phyloP scores from a whole-genome alignment of 2,113 vertebrate genomes.

The Chloropsis cyanopogon region DNA sequence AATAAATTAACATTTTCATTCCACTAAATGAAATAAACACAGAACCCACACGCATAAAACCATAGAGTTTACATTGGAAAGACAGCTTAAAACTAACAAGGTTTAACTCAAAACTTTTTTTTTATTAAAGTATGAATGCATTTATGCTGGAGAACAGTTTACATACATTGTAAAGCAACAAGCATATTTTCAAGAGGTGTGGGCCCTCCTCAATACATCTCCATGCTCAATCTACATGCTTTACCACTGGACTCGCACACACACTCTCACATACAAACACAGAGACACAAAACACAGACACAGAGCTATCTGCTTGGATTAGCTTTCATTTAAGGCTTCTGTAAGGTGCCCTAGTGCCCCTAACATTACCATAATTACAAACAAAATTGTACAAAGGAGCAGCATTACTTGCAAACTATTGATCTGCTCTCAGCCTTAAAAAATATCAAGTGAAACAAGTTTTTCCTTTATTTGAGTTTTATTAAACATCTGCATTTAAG shows the following conservation, averaged over 20 bases:
- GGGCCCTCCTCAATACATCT: slow-evolving; percentile 41
- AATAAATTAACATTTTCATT: not conserved
- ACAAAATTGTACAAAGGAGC: slow-evolving; percentile 42
- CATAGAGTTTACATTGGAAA: not conserved
- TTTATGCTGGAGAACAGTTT: slow-evolving; percentile 74
- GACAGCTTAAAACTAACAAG: slow-evolving; percentile 33
- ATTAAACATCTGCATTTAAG: slow-evolving; percentile 48
- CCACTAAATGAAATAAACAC: not conserved
- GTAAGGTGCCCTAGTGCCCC: slow-evolving; percentile 65
- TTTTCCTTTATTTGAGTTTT: slow-evolving; percentile 27
- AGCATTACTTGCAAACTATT: slow-evolving; percentile 30
- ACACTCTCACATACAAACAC: slow-evolving; percentile 19
- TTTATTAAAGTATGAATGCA: slow-evolving; percentile 79
- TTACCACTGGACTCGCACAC: slow-evolving; percentile 33
- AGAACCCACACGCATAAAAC: not conserved
- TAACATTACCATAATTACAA: slow-evolving; percentile 31
- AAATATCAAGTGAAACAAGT: slow-evolving; percentile 43
- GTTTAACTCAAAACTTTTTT: slow-evolving; percentile 68
- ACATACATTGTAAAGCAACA: slow-evolving; percentile 74
- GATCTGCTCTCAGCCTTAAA: slow-evolving; percentile 53
- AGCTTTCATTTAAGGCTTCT: slow-evolving; percentile 73
- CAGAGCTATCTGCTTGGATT: slow-evolving; percentile 20
- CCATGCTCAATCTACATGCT: slow-evolving; percentile 67
- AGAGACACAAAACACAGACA: slow-evolving; percentile 44
- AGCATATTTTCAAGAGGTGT: slow-evolving; percentile 65